phyloP scores from a whole-genome alignment of 2,797 vertebrate genomes.

The Peromyscus aztecus region DNA sequence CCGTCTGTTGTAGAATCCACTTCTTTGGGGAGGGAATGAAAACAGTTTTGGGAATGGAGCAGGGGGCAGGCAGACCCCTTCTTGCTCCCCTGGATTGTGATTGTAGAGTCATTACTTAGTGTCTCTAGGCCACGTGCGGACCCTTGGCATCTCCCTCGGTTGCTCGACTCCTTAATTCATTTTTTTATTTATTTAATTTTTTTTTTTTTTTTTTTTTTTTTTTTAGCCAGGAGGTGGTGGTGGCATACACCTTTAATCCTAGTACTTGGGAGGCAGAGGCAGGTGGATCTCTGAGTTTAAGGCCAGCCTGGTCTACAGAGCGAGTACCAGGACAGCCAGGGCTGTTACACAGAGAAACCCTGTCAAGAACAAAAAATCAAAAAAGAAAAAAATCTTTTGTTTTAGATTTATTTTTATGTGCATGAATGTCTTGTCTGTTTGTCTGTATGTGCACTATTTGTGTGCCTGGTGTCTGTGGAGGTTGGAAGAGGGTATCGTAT shows the following conservation, averaged over 20 bases:
- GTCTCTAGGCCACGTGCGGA: neutral
- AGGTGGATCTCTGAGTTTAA: neutral
- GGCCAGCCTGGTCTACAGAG: neutral
- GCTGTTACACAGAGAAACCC: neutral
- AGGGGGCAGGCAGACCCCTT: fast-evolving
- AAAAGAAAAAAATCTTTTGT: neutral
- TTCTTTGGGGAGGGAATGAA: fast-evolving
- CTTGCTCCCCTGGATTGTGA: neutral
- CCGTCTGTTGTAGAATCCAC: neutral
- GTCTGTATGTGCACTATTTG: neutral
- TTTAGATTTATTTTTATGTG: neutral
- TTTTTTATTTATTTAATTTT: neutral
- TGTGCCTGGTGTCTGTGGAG: neutral
- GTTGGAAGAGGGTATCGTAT: neutral
- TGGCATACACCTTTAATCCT: neutral
- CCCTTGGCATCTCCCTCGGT: neutral
- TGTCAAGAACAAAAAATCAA: neutral
- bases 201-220: neutral
- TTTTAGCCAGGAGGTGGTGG: neutral
- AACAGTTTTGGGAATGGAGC: fast-evolving
- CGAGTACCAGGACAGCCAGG: neutral
- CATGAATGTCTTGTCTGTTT: neutral
- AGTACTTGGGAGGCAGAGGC: neutral
- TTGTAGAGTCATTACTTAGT: neutral
- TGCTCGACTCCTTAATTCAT: neutral